Percentiles rank a stretch among this genome's conserved stretches.
phyloP scores from a whole-genome alignment of 1,140 invertebrate species.

The Scaptomyza hsui region DNA sequence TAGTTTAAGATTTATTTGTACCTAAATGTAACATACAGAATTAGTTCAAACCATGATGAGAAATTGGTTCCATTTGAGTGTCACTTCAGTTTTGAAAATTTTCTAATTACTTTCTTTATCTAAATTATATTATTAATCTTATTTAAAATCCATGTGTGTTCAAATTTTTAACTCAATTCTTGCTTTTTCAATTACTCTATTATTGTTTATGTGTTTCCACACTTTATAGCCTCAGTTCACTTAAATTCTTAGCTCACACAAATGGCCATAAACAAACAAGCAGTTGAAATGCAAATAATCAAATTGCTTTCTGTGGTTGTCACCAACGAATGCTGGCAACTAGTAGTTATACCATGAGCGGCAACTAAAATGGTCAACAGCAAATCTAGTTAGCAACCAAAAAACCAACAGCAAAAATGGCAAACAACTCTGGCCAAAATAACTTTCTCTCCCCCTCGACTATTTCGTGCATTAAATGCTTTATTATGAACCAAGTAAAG shows the following conservation, averaged over 20 bases:
- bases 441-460: neutral
- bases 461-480: constrained; percentile 14
- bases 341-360: neutral
- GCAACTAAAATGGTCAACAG: constrained; percentile 3
- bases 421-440: constrained; percentile 12
- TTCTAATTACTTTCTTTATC: too few relatives aligned
- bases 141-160: too few relatives aligned
- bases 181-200: neutral
- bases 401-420: constrained; percentile 10
- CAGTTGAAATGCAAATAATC: constrained; percentile 10
- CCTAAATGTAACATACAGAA: neutral
- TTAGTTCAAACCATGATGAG: too few relatives aligned
- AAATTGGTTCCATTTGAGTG: too few relatives aligned
- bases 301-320: constrained; percentile 29
- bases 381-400: neutral
- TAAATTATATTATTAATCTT: neutral
- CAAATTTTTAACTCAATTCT: neutral
- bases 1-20: neutral
- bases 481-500: constrained; percentile 37
- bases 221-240: neutral
- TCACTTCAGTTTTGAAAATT: too few relatives aligned
- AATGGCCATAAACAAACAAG: neutral
- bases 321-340: neutral
- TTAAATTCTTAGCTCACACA: neutral
- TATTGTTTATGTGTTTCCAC: neutral